Conservation (phyloP, 2,888 invertebrate species). For the Drosophila picticornis region DNA sequence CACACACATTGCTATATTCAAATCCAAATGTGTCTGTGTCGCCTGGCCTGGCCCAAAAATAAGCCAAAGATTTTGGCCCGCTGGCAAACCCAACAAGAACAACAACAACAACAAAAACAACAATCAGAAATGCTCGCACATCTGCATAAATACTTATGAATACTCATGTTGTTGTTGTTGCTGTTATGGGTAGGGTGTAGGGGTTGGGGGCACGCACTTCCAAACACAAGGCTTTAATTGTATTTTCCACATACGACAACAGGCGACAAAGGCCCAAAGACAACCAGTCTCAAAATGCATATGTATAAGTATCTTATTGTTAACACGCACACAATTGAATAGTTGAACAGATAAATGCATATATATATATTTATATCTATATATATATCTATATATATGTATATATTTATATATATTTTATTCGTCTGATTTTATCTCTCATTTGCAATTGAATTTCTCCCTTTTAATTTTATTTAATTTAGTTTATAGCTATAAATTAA, state of each 20-base stretch:
- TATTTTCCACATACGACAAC: not conserved
- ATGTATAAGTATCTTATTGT: conserved; percentile 8
- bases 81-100: conserved; percentile 25
- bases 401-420: not conserved
- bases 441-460: not conserved
- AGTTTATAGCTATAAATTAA: not conserved
- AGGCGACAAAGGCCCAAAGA: not conserved
- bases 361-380: not conserved
- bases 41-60: conserved; percentile 35
- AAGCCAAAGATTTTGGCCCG: conserved; percentile 48
- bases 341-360: not conserved
- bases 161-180: not conserved
- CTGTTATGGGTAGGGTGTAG: not conserved
- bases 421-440: not conserved
- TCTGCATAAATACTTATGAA: conserved; percentile 67
- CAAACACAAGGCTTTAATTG: conserved; percentile 5
- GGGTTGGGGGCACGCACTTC: not conserved
- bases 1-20: conserved; percentile 6
- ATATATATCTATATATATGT: not conserved
- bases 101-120: conserved; percentile 7
- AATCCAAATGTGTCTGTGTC: conserved; percentile 19
- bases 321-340: not conserved
- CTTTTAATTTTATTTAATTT: not conserved
- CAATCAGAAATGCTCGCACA: conserved; percentile 41
- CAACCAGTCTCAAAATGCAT: not conserved